phyloP scores from a whole-genome alignment of 2,888 invertebrate species.

The Oscheius sp. region DNA sequence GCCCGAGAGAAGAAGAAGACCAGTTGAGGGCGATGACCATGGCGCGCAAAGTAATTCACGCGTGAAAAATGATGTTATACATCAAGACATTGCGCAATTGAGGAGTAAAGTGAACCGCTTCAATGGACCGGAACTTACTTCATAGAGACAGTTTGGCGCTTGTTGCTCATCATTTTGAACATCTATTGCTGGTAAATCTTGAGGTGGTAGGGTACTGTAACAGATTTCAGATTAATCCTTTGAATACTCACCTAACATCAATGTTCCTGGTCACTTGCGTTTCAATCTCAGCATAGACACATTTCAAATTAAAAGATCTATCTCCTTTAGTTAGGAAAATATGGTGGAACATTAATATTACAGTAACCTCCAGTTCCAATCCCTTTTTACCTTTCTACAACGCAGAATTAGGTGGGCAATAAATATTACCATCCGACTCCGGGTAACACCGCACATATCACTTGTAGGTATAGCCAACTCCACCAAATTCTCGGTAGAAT shows the following conservation, averaged over 20 bases:
- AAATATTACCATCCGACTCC: constrained; percentile 53
- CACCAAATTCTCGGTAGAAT: constrained; percentile 46
- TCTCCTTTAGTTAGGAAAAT: constrained; percentile 64
- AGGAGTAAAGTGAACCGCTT: neutral
- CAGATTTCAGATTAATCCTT: neutral
- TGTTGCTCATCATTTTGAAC: constrained; percentile 40
- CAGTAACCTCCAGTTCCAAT: constrained; percentile 63
- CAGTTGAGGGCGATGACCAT: neutral
- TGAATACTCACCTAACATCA: constrained; percentile 59
- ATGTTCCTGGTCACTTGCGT: constrained; percentile 60
- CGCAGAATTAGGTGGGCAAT: neutral
- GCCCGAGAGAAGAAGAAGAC: too few relatives aligned
- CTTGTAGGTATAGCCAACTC: constrained; percentile 62
- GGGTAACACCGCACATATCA: constrained; percentile 65
- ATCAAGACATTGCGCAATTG: constrained; percentile 4
- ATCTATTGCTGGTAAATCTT: constrained; percentile 54
- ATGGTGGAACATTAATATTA: constrained; percentile 69
- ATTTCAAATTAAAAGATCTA: constrained; percentile 65
- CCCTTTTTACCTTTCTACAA: constrained; percentile 62
- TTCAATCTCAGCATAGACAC: constrained; percentile 63
- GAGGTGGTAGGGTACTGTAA: constrained; percentile 43
- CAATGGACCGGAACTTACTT: constrained; percentile 44
- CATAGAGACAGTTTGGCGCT: constrained; percentile 64
- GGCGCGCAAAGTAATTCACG: neutral
- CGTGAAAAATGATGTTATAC: constrained; percentile 10